Conservation (phyloP, 2,797 vertebrate genomes). For the Protonibea diacanthus region DNA sequence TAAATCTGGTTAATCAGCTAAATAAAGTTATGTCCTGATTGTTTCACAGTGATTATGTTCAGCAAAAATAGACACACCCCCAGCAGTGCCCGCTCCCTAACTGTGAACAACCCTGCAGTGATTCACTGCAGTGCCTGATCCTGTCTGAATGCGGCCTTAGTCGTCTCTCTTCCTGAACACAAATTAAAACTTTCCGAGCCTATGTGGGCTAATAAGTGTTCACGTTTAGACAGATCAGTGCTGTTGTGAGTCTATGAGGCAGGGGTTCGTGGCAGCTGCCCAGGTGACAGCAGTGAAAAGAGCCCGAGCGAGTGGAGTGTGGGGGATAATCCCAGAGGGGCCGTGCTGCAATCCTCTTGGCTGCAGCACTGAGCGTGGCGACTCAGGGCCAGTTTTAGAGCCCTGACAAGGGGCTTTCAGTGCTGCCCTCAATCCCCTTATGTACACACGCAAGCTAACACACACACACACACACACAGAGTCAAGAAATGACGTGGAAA, state of each 20-base stretch:
- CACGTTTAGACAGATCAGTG: conserved; percentile 18
- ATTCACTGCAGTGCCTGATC: too few species aligned
- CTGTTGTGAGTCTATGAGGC: conserved; percentile 18
- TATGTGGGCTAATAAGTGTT: neutral
- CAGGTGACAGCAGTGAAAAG: conserved; percentile 68
- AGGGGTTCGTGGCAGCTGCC: conserved; percentile 37
- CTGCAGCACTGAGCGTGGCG: conserved; percentile 56
- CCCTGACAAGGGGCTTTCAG: conserved; percentile 73
- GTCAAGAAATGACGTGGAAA: conserved; percentile 38
- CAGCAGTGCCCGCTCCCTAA: too few species aligned
- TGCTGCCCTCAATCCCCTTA: conserved; percentile 80
- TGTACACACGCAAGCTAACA: conserved; percentile 49
- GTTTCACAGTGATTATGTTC: too few species aligned
- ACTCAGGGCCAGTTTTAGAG: conserved; percentile 75
- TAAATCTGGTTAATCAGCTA: too few species aligned
- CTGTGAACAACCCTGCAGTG: too few species aligned
- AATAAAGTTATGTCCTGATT: too few species aligned
- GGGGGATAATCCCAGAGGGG: conserved; percentile 82
- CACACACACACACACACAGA: neutral
- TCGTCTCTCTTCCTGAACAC: neutral
- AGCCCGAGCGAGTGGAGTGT: conserved; percentile 58
- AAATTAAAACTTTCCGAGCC: conserved; percentile 1
- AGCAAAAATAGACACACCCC: too few species aligned
- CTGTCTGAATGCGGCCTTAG: neutral
- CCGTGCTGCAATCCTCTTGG: conserved; percentile 83